Evolutionary conservation across 35 echinoderm and acorn worm genomes (phyloP), one percentile per base, ranked within the genome.

Genomic region (Anneissia japonica): DNA sequence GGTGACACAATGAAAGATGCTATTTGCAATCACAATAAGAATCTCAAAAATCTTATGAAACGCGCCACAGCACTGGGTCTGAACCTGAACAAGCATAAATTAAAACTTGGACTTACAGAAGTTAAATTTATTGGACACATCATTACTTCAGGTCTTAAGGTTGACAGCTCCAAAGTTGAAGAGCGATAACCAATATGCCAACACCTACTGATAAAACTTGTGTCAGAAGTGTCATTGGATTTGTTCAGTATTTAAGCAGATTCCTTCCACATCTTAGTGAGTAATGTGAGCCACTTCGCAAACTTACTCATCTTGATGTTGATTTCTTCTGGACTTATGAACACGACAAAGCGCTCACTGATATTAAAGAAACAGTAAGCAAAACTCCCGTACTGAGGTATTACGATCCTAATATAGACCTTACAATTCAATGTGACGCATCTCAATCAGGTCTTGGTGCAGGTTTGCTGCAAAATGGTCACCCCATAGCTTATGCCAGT

Each of bases 401-500:
- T 81, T 73, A 30, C 80, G 77, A 88, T 82, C 77, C 81, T 2
- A 37, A 51, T 30, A 46, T 72, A 39, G 21, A 76, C 4, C 32
- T 88, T 72, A 74, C 76, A 6, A 80, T 88, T 56, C 72, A 40
- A 73, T 40, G 36, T 38, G 79, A 88, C 38, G 78, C 86, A 0
- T 81, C 77, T 36, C 72, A 80, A 32, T 74, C 46, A 45, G 86
- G 86, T 31, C 0, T 88, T 17, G 86, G 86, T 30, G 40, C 74
- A 46, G 86, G 64, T 0, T 31, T 92, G 7, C 34, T 87, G 72
- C 90, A 92, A 77, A 5, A 87, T 56, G 78, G 55, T 10, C 35
- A 87, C 79, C 84, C 90, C n/a, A 79, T 92, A 0, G 79, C 90
- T 73, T 88, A 55, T 32, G 83, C 46, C 36, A 72, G 77, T 6